Evolutionary conservation across 92 coral and sea anemone genomes (phyloP), one percentile per base, ranked within the genome.

Genomic region (Blastomussa wellsi): DNA sequence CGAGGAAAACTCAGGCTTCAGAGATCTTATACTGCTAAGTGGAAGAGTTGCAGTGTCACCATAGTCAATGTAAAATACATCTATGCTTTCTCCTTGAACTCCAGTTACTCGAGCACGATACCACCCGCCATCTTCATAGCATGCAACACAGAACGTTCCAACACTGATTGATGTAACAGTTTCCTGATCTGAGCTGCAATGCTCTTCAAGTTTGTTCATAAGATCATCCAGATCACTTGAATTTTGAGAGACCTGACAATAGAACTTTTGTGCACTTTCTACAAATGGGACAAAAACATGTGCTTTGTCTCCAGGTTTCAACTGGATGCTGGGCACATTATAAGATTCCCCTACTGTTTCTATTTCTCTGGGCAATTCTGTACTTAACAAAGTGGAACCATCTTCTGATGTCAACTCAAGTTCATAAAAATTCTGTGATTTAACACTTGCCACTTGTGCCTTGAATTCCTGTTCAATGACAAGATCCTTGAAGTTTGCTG

Each of bases 21-120:
- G 55, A 1, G 31, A 83, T 88, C 94, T 93, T 65, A 92, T 38
- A 6, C 93, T 76, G 57, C 79, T 81, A 16, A 80, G 60, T 31
- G 98, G 94, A 39, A 96, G 33, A 20, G 91, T 87, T 68, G 95
- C 99, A 36, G 86, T 74, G 78, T 96, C 93, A 44, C 99, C 99
- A 90, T 95, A 96, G 77, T 96, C 99, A 26, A 96, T 75, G 86
- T 96, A 96, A 57, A 91, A 78, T 5, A 95, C 98, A 2, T 59
- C 82, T 6, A 88, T 75, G 36, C 52, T 67, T 3, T 74, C 41
- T 36, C 79, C 82, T 32, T 84, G 51, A 42, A 84, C 82, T 4
- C 72, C 82, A 4, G 55, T 29, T 20, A 93, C 88, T 33, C 79
- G 89, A 6, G 96, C 95, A n/a, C 95, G 83, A 79, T 92, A 96